These are phyloP conservation scores for Manduca sexta DNA, from an alignment of 1,140 invertebrate genomes.

Conservation along the genomic window DNA sequence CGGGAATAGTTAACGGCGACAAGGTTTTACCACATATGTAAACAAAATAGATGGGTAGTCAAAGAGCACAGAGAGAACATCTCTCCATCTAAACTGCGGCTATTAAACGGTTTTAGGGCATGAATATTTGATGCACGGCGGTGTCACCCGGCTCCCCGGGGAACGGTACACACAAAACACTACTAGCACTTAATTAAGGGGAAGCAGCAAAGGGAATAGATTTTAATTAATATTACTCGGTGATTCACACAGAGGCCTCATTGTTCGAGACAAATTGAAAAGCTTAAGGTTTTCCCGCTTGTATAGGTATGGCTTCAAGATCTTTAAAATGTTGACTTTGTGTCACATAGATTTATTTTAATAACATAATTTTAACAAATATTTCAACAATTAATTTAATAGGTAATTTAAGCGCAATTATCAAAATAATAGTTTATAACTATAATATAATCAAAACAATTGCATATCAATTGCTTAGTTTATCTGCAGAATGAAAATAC, in stretches of 20 bases:
- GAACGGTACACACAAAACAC: slow-evolving; percentile 53
- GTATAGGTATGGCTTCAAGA: too few relatives aligned
- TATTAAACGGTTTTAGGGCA: slow-evolving; percentile 51
- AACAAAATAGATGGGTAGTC: neutral
- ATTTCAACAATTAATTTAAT: too few relatives aligned
- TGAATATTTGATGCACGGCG: slow-evolving; percentile 56
- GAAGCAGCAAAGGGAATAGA: slow-evolving; percentile 45
- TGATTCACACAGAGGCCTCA: slow-evolving; percentile 27
- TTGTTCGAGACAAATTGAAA: slow-evolving; percentile 35
- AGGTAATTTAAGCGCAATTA: too few relatives aligned
- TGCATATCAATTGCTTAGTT: too few relatives aligned
- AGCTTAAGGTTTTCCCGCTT: neutral
- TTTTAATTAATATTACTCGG: slow-evolving; percentile 54
- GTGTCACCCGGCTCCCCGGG: slow-evolving; percentile 42
- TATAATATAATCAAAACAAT: too few relatives aligned
- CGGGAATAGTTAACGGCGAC: too few relatives aligned
- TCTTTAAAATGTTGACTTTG: too few relatives aligned
- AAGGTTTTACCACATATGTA: neutral
- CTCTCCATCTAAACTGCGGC: slow-evolving; percentile 43
- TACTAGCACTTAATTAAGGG: slow-evolving; percentile 61
- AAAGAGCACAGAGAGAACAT: slow-evolving; percentile 20
- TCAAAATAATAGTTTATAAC: too few relatives aligned
- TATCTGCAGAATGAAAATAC: too few relatives aligned
- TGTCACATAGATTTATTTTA: too few relatives aligned
- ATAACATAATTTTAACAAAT: too few relatives aligned